Conservation (phyloP, 2,113 vertebrate species). For the human region DNA sequence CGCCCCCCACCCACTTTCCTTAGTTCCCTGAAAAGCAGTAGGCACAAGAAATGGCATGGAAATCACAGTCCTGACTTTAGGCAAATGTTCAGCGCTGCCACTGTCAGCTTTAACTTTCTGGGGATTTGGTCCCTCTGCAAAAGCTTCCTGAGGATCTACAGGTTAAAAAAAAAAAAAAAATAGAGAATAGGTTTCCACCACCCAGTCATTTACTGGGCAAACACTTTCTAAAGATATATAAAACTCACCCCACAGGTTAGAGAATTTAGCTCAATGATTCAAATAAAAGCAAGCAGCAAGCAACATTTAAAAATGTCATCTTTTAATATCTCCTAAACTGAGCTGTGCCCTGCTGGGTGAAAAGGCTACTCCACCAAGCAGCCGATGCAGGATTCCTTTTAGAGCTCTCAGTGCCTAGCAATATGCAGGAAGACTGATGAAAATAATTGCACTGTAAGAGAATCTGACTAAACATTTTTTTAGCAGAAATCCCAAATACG, state of each 20-base stretch:
- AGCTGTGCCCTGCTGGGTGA: neutral
- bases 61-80: neutral
- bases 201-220: neutral
- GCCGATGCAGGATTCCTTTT: neutral
- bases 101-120: neutral
- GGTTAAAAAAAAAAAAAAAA: neutral
- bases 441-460: neutral
- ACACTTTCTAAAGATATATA: neutral
- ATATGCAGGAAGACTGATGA: neutral
- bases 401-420: neutral
- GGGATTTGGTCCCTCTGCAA: neutral
- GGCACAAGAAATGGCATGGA: neutral
- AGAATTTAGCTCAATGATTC: neutral
- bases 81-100: neutral
- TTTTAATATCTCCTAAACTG: neutral
- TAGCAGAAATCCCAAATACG: neutral
- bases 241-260: neutral
- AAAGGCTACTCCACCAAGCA: neutral
- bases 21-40: neutral
- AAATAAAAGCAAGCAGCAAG: slow-evolving; percentile 16
- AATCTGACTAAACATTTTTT: neutral
- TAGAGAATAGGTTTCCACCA: neutral
- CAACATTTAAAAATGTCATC: neutral
- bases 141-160: neutral
- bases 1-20: neutral